Percentiles rank a stretch among this genome's conserved stretches.
phyloP scores from a whole-genome alignment of 1,140 invertebrate species.

The Oryctes rhinoceros region DNA sequence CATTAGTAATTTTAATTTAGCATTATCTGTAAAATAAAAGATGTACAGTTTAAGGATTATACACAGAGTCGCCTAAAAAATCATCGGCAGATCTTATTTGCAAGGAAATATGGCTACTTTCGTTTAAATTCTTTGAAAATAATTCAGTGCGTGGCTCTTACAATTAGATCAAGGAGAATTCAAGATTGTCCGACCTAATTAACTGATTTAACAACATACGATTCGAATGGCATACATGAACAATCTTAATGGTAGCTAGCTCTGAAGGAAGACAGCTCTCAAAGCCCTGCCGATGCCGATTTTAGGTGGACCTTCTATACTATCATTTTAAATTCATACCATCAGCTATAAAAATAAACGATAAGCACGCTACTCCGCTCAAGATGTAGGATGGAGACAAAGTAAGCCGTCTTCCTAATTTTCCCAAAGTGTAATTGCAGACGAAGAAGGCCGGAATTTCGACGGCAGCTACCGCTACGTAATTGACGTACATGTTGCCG shows the following conservation, averaged over 20 bases:
- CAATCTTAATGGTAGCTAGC: too few relatives aligned
- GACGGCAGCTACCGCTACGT: constrained; percentile 63
- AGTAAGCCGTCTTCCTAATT: constrained; percentile 67
- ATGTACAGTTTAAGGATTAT: too few relatives aligned
- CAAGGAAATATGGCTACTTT: too few relatives aligned
- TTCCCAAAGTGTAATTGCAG: constrained; percentile 64
- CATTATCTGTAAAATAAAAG: constrained; percentile 38
- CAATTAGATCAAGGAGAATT: too few relatives aligned
- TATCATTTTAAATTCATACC: constrained; percentile 45
- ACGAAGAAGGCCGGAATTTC: constrained; percentile 67
- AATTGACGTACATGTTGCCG: constrained; percentile 65
- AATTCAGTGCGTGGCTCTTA: too few relatives aligned
- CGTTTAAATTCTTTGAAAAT: too few relatives aligned
- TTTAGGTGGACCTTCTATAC: constrained; percentile 41
- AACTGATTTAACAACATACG: too few relatives aligned
- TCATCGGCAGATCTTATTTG: too few relatives aligned
- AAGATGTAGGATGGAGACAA: constrained; percentile 65
- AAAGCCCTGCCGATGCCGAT: constrained; percentile 20
- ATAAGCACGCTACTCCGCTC: constrained; percentile 60
- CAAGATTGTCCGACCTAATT: too few relatives aligned
- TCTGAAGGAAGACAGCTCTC: too few relatives aligned
- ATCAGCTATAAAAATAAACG: constrained; percentile 60
- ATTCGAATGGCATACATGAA: too few relatives aligned
- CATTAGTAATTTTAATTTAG: constrained; percentile 48
- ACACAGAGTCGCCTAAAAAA: too few relatives aligned